These are phyloP conservation scores for Caenorhabditis brenneri DNA, from an alignment of 1,140 invertebrate species.

Conservation along the genomic window DNA sequence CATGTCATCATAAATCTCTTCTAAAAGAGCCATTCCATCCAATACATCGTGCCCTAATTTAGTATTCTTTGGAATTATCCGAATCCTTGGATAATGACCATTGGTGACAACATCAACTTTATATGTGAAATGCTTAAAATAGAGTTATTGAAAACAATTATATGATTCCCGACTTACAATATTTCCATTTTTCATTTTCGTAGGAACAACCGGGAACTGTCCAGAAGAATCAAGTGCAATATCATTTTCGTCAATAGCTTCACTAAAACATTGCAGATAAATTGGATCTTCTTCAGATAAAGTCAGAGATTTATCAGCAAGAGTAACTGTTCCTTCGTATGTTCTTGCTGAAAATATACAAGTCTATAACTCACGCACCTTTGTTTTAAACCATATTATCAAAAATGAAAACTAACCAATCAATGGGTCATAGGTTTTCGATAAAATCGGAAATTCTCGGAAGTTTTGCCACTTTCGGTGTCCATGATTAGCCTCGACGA, in stretches of 20 bases:
- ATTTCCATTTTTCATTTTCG: not conserved
- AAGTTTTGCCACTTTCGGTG: constrained; percentile 50
- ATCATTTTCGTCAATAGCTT: not conserved
- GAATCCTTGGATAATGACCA: not conserved
- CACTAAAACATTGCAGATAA: not conserved
- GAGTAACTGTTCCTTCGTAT: constrained; percentile 27
- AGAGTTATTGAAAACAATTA: not conserved
- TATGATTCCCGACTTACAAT: not conserved
- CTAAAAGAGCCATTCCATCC: not conserved
- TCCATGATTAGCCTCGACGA: not conserved
- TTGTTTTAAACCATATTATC: no score
- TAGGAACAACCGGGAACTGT: constrained; percentile 6
- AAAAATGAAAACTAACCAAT: no score
- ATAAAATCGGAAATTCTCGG: constrained; percentile 51
- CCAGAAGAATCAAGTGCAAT: not conserved
- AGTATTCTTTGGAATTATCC: not conserved
- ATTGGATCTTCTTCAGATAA: not conserved
- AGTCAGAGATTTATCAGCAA: not conserved
- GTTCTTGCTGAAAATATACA: no score
- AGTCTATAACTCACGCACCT: no score
- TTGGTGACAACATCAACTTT: constrained; percentile 46
- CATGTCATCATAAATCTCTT: no score
- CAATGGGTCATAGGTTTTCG: not conserved
- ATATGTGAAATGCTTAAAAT: not conserved
- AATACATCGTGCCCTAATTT: constrained; percentile 29